Base-by-base conservation (phyloP, 1,140 invertebrate genomes). In the Chionoecetes opilio region DNA sequence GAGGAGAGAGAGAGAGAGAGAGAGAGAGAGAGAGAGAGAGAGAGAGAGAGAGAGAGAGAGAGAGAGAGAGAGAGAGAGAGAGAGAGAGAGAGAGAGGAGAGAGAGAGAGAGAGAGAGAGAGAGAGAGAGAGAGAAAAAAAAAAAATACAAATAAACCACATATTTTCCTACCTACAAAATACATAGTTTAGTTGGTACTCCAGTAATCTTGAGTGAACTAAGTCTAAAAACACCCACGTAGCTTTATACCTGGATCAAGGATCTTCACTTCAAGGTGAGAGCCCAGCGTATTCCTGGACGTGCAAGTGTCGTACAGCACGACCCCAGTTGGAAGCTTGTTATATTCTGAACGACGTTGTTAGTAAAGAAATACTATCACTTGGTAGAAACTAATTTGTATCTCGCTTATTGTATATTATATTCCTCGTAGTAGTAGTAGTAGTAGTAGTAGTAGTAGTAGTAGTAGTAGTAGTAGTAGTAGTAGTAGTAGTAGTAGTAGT, bases 391-490 rank as follows among this genome's bases (percentile, higher is more conserved):
- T 14, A 41, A 41, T 41, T 41, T n/a, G n/a, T n/a, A n/a, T 3
- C 38, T 41, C 38, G n/a, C n/a, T n/a, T 14, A 41, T 41, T 41
- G 5, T 41, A 41, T 41, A 41, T 6, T 14, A 14, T 6, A 41
- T 41, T 41, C 14, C 38, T 41, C 38, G 53, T 63, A 63, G 53
- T 63, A 26, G 17, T 63, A 63, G 53, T 63, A 63, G 53, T 21
- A 21, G 21, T 63, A 63, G 53, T 63, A 63, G 53, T 63, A 63
- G 53, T 63, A 63, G 17, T 63, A 63, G 53, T 63, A 63, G 53
- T 63, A 63, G 53, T 63, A 63, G 53, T 63, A 63, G 53, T 63
- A 63, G 53, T 63, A 63, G 53, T 63, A 63, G 53, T 63, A 63
- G 53, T 63, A 63, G 53, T 63, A 63, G 53, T 63, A 63, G 53